Conservation (phyloP, 2,888 invertebrate genomes). For the Agonopterix heracliana region DNA sequence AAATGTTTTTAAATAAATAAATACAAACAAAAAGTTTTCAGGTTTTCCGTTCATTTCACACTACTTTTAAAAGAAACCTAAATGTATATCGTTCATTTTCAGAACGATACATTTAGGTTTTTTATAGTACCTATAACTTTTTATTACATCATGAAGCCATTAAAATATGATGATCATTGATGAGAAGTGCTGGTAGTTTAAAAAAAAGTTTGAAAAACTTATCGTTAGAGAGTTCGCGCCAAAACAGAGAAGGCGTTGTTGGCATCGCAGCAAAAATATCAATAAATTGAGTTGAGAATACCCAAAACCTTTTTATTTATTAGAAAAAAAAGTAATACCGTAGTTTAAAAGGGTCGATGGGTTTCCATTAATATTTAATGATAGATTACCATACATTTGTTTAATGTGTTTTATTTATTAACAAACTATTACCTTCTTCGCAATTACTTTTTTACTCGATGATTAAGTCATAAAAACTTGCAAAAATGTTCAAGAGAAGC, state of each 20-base stretch:
- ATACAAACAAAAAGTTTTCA: too few relatives aligned
- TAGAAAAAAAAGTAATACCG: too few relatives aligned
- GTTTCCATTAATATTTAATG: too few relatives aligned
- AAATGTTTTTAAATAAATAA: too few relatives aligned
- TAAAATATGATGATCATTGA: conserved; percentile 51
- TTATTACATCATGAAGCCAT: conserved; percentile 39
- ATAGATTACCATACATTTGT: neutral
- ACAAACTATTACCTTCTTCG: neutral
- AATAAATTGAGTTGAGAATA: neutral
- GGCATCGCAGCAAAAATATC: conserved; percentile 21
- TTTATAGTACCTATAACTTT: conserved; percentile 1
- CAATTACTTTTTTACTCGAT: too few relatives aligned
- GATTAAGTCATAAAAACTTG: too few relatives aligned
- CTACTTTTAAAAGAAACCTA: too few relatives aligned
- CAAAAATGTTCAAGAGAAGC: too few relatives aligned
- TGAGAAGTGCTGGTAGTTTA: conserved; percentile 29
- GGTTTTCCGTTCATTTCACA: too few relatives aligned
- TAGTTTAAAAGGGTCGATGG: neutral
- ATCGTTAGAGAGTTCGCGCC: conserved; percentile 35
- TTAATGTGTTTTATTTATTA: neutral
- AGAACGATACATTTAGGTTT: too few relatives aligned
- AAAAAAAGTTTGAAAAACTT: conserved; percentile 28
- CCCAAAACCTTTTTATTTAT: neutral
- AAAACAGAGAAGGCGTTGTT: conserved; percentile 31
- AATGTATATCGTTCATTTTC: too few relatives aligned